Evolutionary conservation across 2,113 vertebrate genomes (phyloP).

Genomic region (Nestor notabilis): DNA sequence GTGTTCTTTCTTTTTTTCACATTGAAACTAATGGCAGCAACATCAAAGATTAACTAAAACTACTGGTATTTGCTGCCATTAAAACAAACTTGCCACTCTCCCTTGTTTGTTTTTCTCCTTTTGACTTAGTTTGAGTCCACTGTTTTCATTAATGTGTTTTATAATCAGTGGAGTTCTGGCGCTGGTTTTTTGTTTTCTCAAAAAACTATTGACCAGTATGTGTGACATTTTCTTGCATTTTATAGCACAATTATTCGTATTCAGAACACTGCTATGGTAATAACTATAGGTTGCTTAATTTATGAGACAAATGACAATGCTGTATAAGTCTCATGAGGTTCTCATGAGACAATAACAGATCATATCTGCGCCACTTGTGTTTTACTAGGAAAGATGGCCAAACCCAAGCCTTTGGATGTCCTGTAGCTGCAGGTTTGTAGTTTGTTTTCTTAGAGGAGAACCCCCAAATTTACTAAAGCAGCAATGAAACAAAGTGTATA

Average conservation of each 20-base stretch:
- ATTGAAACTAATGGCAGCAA: not conserved
- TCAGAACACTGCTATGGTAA: not conserved
- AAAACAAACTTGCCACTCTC: not conserved
- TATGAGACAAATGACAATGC: not conserved
- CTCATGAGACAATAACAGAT: not conserved
- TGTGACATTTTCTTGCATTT: not conserved
- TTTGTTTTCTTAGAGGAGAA: constrained; percentile 32
- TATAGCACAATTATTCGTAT: not conserved
- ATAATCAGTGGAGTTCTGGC: not conserved
- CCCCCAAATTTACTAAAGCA: constrained; percentile 36
- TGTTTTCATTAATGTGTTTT: not conserved
- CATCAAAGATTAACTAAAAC: not conserved
- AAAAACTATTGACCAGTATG: not conserved
- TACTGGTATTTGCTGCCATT: not conserved
- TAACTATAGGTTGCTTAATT: not conserved
- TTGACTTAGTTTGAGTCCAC: not conserved
- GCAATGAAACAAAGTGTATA: constrained; percentile 68
- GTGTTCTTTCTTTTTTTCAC: not conserved
- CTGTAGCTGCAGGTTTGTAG: constrained; percentile 28
- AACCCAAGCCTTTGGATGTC: not conserved
- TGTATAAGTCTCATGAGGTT: not conserved
- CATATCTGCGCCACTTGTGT: not conserved
- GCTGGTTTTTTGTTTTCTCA: not conserved
- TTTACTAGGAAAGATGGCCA: not conserved
- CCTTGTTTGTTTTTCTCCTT: not conserved